A percentile compares a stretch with the other conserved stretches of the same genome.
phyloP scores from a whole-genome alignment of 2,113 vertebrate species.

The Pedionomus torquatus region DNA sequence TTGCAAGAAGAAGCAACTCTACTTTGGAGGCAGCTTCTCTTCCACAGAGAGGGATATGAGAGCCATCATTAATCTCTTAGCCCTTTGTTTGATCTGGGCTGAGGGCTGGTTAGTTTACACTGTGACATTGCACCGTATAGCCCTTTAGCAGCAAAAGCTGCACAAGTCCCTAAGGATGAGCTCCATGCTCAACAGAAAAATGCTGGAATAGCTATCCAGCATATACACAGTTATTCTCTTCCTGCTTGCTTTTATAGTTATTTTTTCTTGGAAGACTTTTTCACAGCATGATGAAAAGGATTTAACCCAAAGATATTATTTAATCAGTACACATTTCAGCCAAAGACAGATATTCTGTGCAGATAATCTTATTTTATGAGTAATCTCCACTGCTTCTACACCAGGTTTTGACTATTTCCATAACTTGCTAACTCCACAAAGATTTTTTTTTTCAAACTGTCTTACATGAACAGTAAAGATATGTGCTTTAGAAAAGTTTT shows the following conservation, averaged over 20 bases:
- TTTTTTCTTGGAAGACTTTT: neutral
- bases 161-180: neutral
- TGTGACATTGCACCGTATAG: rapidly evolving
- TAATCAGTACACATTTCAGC: neutral
- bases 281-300: neutral
- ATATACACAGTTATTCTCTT: neutral
- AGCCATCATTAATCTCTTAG: neutral
- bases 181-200: neutral
- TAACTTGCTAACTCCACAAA: neutral
- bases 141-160: neutral
- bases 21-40: neutral
- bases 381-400: neutral
- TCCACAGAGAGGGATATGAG: neutral
- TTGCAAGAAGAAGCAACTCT: neutral
- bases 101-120: neutral
- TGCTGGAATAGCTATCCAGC: neutral
- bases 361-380: neutral
- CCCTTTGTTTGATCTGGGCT: neutral
- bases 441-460: neutral
- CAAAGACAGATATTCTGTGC: neutral
- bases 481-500: neutral
- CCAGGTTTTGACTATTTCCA: neutral
- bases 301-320: neutral
- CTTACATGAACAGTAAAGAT: neutral
- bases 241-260: neutral